phyloP scores from a whole-genome alignment of 2,797 vertebrate species.

The Lindbergichthys nudifrons region DNA sequence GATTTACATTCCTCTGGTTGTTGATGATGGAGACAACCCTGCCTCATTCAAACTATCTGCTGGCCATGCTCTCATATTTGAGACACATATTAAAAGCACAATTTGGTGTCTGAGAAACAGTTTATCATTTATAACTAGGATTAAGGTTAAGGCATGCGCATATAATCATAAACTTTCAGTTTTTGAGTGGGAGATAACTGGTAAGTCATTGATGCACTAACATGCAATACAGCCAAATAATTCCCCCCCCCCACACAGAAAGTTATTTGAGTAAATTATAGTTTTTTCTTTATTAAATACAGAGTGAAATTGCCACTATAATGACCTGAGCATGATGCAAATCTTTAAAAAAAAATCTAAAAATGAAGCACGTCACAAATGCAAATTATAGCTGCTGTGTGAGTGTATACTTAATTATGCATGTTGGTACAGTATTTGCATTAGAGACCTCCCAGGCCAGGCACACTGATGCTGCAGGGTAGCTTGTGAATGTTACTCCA shows the following conservation, averaged over 20 bases:
- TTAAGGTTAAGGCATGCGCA: background rate
- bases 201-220: background rate
- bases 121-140: background rate
- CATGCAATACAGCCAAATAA: background rate
- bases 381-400: constrained; percentile 7
- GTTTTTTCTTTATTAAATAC: background rate
- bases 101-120: background rate
- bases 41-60: constrained; percentile 40
- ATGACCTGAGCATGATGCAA: background rate
- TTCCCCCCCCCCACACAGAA: background rate
- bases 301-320: background rate
- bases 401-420: background rate
- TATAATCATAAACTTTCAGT: background rate
- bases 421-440: constrained; percentile 40
- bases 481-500: too few species aligned
- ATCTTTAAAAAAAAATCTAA: background rate
- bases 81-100: background rate
- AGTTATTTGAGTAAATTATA: background rate
- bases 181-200: background rate
- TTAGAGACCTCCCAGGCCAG: constrained; percentile 9
- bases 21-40: constrained; percentile 36
- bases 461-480: background rate
- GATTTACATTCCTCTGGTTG: constrained; percentile 74
- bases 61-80: background rate
- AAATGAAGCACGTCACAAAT: background rate